phyloP scores from a whole-genome alignment of 2,888 invertebrate genomes.

The Caenorhabditis zanzibari region DNA sequence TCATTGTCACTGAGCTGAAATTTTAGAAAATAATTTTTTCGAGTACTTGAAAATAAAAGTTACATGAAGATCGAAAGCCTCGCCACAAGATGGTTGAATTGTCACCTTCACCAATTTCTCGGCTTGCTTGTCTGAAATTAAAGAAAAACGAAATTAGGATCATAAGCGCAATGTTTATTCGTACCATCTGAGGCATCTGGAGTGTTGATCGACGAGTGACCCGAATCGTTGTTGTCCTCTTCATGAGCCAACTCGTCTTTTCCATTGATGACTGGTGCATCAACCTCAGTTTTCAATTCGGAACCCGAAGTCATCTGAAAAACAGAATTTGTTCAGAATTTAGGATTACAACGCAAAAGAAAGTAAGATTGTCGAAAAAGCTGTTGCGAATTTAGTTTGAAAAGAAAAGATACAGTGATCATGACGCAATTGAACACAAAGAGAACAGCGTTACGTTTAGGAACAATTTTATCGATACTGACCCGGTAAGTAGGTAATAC shows the following conservation, averaged over 20 bases:
- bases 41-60: not conserved
- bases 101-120: constrained; percentile 66
- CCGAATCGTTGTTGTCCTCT: constrained; percentile 53
- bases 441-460: not conserved
- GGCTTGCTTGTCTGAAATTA: constrained; percentile 35
- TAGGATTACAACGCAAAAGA: not conserved
- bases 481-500: constrained; percentile 13
- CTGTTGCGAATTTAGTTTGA: not conserved
- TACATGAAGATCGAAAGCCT: constrained; percentile 68
- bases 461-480: constrained; percentile 2
- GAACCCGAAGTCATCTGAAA: constrained; percentile 67
- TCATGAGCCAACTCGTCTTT: constrained; percentile 34
- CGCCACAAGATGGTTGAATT: constrained; percentile 67
- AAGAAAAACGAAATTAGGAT: too few species aligned
- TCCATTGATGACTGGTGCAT: constrained; percentile 36
- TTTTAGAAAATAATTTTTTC: not conserved
- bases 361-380: not conserved
- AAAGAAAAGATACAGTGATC: not conserved
- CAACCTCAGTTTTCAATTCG: constrained; percentile 52
- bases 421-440: constrained; percentile 41
- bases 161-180: not conserved
- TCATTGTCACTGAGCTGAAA: constrained; percentile 95
- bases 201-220: constrained; percentile 60
- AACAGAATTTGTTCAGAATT: not conserved
- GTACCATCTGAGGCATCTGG: constrained; percentile 47